Base-by-base conservation (phyloP, 2,113 vertebrate genomes). In the Miniopterus natalensis region DNA sequence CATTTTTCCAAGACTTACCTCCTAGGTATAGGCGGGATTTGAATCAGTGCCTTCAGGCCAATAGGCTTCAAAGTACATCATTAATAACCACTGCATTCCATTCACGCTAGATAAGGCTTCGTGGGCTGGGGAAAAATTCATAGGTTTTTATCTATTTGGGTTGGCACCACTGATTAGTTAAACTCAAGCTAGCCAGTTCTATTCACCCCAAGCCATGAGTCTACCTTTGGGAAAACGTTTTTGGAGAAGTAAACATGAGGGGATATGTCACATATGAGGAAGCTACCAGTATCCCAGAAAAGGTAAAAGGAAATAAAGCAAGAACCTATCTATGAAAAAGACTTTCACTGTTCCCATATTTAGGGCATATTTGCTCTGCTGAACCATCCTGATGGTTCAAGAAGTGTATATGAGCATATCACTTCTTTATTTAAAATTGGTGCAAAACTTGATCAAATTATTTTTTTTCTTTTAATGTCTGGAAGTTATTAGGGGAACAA, bases 31-130 rank as follows among this genome's bases (percentile, higher is more conserved):
- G 57, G 79, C 2, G 14, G 73, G 81, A 83, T 95, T 90, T 96
- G 88, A 96, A 95, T 95, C 88, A 96, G 71, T 92, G 23, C 65
- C 90, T 57, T 80, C 5, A 13, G 73, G 92, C 80, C 40, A 96
- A 74, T 40, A 90, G 18, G 51, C 63, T 96, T 90, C 88, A 85
- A 95, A 94, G 63, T 71, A 47, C 78, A 96, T 70, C 65, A 88
- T 91, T 93, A 94, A 92, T 94, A 88, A 95, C 47, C 9, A 84
- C n/a, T 86, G 45, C 90, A 96, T 97, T 96, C 96, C 92, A 93
- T 92, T 95, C 75, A 74, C 10, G 63, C 51, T 92, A 97, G 84
- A 88, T 94, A 95, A 96, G 63, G 42, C 31, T 20, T 74, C 4
- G 3, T 91, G 94, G 88, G 63, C 74, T 96, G 40, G 66, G n/a